Base-by-base conservation (phyloP, 1,140 invertebrate species). In the Bombus terrestris region DNA sequence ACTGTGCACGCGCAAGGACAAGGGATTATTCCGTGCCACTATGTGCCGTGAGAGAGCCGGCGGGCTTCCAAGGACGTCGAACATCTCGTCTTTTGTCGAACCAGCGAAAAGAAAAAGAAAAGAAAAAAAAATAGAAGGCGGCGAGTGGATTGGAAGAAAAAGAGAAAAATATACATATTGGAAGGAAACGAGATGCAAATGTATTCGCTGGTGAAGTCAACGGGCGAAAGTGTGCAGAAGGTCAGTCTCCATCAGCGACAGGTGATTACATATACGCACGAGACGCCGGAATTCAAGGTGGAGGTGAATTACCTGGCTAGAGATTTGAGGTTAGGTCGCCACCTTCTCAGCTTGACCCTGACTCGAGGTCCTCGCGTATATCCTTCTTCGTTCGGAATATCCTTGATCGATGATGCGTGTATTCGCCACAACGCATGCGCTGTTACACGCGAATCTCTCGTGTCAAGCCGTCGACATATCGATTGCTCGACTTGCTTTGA, bases 31-130 rank as follows among this genome's bases (percentile, higher is more conserved):
- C 83, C 86, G 64, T 69, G 78, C 53, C 59, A 39, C 64, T 90
- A 80, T 72, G 69, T 71, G 81, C 39, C 82, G 83, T 77, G 88
- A 85, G 89, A 90, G 86, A 87, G 76, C 73, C 73, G 68, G 32
- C 80, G 35, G 64, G 76, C 66, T 81, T 62, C 69, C 89, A 94
- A 94, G 93, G 93, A 91, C 93, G 90, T 83, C 90, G 92, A 88
- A 90, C 83, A 91, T 92, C 91, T 90, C 91, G 90, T 90, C 93
- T 93, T 93, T 93, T 94, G 92, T 92, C 89, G 91, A 91, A 89
- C 89, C n/a, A 74, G 39, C 15, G 75, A 78, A 78, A 57, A 66
- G 86, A 76, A 80, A 83, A n/a, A 66, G 25, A 39, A 4, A 12
- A 15, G 22, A 9, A 37, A 25, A 25, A 25, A 37, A 53, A 39